These are phyloP conservation scores for Dipodomys spectabilis DNA, from an alignment of 2,113 vertebrate species.

Conservation along the genomic window DNA sequence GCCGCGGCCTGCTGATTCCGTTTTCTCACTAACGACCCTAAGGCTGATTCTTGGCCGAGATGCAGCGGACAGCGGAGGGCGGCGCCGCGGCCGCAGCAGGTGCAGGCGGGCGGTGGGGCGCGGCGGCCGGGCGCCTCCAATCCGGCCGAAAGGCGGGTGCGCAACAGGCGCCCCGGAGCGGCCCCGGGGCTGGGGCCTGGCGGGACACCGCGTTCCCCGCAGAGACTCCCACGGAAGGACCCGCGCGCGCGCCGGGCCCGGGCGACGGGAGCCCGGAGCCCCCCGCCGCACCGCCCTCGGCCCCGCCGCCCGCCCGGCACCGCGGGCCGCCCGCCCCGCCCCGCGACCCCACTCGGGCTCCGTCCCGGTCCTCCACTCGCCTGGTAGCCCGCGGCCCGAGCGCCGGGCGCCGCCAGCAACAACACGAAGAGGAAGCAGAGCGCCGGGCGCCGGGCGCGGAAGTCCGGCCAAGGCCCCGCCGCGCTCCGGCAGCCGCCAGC, in stretches of 20 bases:
- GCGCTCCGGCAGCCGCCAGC: background rate
- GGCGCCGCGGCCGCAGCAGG: background rate
- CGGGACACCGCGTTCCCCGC: background rate
- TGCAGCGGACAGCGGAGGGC: background rate
- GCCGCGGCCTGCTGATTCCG: no score
- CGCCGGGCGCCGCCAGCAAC: constrained; percentile 30
- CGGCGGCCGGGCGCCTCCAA: background rate
- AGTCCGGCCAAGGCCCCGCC: background rate
- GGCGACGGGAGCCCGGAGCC: no score
- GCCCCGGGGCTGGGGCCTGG: background rate
- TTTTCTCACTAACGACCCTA: no score
- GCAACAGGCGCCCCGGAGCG: background rate
- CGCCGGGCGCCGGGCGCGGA: background rate
- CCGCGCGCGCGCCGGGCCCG: background rate
- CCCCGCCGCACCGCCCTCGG: background rate
- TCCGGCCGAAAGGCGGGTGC: background rate
- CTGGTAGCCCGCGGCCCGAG: constrained; percentile 61
- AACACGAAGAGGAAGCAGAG: constrained; percentile 7
- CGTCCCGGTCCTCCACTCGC: constrained; percentile 4
- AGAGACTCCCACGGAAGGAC: background rate
- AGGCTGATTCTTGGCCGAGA: background rate
- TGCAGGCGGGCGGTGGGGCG: background rate
- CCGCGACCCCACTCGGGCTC: background rate
- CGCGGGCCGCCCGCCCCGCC: background rate
- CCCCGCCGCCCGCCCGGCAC: background rate